Evolutionary conservation across 2,888 invertebrate genomes (phyloP), one percentile per base, ranked within the genome.

Genomic region (Plagiodera versicolora): DNA sequence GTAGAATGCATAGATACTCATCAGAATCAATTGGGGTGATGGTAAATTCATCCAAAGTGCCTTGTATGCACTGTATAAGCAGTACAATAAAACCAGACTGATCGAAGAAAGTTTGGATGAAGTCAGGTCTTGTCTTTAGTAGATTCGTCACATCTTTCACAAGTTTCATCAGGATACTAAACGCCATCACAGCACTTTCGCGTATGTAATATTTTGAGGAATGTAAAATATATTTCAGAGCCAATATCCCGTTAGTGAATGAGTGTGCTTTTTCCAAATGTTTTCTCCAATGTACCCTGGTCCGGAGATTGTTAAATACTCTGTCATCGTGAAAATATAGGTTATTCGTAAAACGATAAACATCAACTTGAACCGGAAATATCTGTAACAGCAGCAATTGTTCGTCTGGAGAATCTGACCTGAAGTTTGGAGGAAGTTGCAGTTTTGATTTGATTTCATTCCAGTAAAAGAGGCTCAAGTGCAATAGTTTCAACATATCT

Each of bases 1-100:
- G 81, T 39, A 86, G 78, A 10, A 92, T 80, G 66, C 89, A 89
- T 61, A 89, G 83, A 0, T 90, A 87, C 81, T 92, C 91, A 1
- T 91, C 82, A 59, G 89, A 90, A 69, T 91, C 90, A 59, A 87
- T 86, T 92, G 92, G 92, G 30, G 88, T 88, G 11, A 92, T 86
- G 63, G 88, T 85, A 68, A 88, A 89, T 49, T 87, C 84, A 60
- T 87, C 86, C 3, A 91, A 87, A 46, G 91, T 80, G 0, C 83
- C 82, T 18, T 86, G 81, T 10, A 91, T 79, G 0, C 85, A 86
- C 58, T 90, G 87, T 59, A 92, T 78, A 0, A 90, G 82, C n/a
- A 70, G 86, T 83, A 65, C 86, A 86, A 65, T 48, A 20, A 89
- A 84, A 45, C 79, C 77, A 0, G 83, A 57, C 17, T 77, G 69